Conservation (phyloP, 2,888 invertebrate species). For the Spialia ferax region DNA sequence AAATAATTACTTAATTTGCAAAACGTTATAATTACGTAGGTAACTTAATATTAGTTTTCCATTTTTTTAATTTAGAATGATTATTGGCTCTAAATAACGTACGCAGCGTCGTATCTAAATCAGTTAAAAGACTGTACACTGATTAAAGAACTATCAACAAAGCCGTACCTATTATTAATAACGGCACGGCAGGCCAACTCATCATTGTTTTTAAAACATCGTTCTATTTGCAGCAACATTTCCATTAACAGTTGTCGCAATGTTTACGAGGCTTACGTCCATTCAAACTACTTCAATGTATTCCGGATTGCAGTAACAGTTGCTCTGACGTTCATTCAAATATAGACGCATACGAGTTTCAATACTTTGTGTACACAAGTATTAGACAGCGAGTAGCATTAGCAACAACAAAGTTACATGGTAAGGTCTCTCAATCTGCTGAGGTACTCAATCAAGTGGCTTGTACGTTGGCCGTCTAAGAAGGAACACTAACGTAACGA, state of each 20-base stretch:
- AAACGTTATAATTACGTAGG: no score
- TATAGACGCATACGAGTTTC: slow-evolving; percentile 49
- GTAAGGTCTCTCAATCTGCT: slow-evolving; percentile 53
- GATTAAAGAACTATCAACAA: slow-evolving; percentile 10
- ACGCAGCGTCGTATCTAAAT: no score
- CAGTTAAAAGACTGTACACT: no score
- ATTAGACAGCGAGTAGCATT: slow-evolving; percentile 33
- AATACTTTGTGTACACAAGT: slow-evolving; percentile 47
- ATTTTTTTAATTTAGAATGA: no score
- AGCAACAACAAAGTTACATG: slow-evolving; percentile 42
- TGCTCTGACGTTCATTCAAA: slow-evolving; percentile 42
- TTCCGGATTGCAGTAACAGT: slow-evolving; percentile 56
- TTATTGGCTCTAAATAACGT: no score
- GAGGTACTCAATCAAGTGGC: slow-evolving; percentile 72
- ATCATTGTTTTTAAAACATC: slow-evolving; percentile 56
- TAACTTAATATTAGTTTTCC: no score
- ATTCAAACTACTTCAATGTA: slow-evolving; percentile 57
- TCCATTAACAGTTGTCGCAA: slow-evolving; percentile 62
- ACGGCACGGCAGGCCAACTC: slow-evolving; percentile 8
- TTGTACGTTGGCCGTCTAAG: slow-evolving; percentile 56
- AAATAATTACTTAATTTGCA: no score
- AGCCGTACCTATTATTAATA: slow-evolving; percentile 15
- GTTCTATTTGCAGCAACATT: slow-evolving; percentile 53
- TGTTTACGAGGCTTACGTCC: slow-evolving; percentile 62
- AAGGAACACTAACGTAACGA: slow-evolving; percentile 72